Evolutionary conservation across 2,888 invertebrate species (phyloP).

Genomic region (Physocephala rufipes): DNA sequence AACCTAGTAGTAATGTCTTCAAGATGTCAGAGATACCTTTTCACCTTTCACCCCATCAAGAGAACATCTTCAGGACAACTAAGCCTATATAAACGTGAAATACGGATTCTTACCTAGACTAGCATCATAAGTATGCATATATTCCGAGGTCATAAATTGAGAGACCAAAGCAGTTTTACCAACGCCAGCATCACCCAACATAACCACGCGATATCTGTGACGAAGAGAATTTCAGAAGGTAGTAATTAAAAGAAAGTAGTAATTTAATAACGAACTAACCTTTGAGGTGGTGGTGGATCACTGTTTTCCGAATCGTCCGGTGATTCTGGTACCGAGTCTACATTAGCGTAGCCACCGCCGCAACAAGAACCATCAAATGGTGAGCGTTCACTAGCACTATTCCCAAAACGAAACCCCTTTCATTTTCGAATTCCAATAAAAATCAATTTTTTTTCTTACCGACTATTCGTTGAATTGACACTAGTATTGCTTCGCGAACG

Average conservation of each 20-base stretch:
- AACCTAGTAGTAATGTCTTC: too few relatives aligned
- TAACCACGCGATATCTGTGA: constrained; percentile 79
- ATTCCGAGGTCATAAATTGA: constrained; percentile 95
- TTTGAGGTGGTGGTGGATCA: constrained; percentile 66
- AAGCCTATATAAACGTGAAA: too few relatives aligned
- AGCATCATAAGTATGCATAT: constrained; percentile 94
- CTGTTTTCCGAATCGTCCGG: constrained; percentile 77
- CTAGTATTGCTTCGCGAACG: constrained; percentile 88
- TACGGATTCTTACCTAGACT: constrained; percentile 87
- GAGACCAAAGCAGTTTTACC: constrained; percentile 91
- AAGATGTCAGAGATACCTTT: too few relatives aligned
- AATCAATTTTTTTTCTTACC: constrained; percentile 69
- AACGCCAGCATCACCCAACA: constrained; percentile 85
- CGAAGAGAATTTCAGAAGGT: not conserved
- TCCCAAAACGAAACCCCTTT: too few relatives aligned
- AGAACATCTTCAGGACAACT: too few relatives aligned
- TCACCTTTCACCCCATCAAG: too few relatives aligned
- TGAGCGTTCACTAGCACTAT: constrained; percentile 81
- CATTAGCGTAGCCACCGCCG: constrained; percentile 80
- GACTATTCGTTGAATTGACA: constrained; percentile 84
- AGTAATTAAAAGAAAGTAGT: too few relatives aligned
- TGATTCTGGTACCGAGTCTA: constrained; percentile 78
- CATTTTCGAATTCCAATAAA: not conserved
- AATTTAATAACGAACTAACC: constrained; percentile 43
- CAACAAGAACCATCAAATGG: constrained; percentile 90